Evolutionary conservation across 2,797 vertebrate genomes (phyloP), one percentile per base, ranked within the genome.

Genomic region (Borostomias antarcticus): DNA sequence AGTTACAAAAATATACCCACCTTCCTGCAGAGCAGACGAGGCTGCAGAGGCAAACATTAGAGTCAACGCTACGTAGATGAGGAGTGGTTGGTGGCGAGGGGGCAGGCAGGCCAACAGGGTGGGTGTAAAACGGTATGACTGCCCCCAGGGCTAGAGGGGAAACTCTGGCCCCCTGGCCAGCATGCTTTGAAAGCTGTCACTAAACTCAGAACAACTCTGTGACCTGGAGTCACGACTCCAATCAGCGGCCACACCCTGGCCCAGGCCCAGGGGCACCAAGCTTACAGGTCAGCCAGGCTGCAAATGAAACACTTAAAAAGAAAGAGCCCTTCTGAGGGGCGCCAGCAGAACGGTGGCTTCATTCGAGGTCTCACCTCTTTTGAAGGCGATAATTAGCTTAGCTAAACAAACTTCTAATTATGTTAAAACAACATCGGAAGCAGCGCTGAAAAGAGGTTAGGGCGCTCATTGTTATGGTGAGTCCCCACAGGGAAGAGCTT

Each of bases 371-470:
- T 1, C 26, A 67, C 43, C 73, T 75, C 75, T 73, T 80, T 72
- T 76, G 54, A 84, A 74, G 58, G 61, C 63, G 82, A 72, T 72
- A 82, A 86, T 88, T 88, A 88, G 79, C 64, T 82, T 52, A 78
- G 56, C 83, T 86, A 87, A 90, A 90, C 86, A 89, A 89, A 88
- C 86, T 80, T 83, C 75, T 86, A 84, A 88, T 90, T 88, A 86
- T 78, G 81, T 68, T 87, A 82, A 85, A 87, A 86, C 70, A 83
- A 86, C 85, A 83, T 11, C 70, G 74, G 62, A 67, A 62, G 75
- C 60, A 62, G 45, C 29, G 29, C 17, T 63, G 68, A 86, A 83
- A 74, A 78, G 71, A 62, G 58, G 78, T 84, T 88, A 86, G 82
- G 33, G 80, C 51, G 63, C 78, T 73, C 32, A 65, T 61, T 65